These are phyloP conservation scores for Chironomus riparius DNA, from an alignment of 2,888 invertebrate species.

Conservation along the genomic window DNA sequence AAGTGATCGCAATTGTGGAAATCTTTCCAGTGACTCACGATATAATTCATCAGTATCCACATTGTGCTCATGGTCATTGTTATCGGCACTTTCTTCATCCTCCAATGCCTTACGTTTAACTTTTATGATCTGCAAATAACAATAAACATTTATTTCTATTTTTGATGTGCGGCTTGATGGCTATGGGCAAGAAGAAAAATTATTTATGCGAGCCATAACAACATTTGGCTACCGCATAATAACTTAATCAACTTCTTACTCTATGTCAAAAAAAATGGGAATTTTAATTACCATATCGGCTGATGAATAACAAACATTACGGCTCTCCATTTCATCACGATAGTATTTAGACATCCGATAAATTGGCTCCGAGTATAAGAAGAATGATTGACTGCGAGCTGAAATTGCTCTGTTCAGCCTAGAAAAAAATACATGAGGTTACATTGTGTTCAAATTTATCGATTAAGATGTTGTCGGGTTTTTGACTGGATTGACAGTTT, in stretches of 20 bases:
- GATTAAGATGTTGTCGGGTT: background rate
- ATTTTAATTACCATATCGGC: conserved; percentile 15
- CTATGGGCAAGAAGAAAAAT: no score
- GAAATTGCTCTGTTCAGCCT: conserved; percentile 14
- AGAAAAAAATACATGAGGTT: background rate
- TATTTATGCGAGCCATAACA: no score
- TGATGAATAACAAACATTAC: conserved; percentile 18
- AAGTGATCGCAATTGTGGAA: background rate
- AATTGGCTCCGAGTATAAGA: conserved; percentile 13
- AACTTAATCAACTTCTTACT: no score
- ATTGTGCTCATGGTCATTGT: background rate
- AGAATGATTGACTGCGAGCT: conserved; percentile 15
- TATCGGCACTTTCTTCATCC: background rate
- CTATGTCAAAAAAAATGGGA: background rate
- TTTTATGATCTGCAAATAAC: conserved; percentile 13
- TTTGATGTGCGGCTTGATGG: background rate
- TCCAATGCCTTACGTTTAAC: conserved; percentile 5
- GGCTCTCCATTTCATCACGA: conserved; percentile 23
- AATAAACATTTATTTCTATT: background rate
- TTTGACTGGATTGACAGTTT: no score
- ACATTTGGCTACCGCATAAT: no score
- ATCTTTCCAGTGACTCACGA: background rate
- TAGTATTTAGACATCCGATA: conserved; percentile 22
- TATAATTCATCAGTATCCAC: background rate
- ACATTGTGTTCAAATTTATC: background rate